These are phyloP conservation scores for Bilobella aurantiaca DNA, from an alignment of 1,140 invertebrate genomes.

Conservation along the genomic window DNA sequence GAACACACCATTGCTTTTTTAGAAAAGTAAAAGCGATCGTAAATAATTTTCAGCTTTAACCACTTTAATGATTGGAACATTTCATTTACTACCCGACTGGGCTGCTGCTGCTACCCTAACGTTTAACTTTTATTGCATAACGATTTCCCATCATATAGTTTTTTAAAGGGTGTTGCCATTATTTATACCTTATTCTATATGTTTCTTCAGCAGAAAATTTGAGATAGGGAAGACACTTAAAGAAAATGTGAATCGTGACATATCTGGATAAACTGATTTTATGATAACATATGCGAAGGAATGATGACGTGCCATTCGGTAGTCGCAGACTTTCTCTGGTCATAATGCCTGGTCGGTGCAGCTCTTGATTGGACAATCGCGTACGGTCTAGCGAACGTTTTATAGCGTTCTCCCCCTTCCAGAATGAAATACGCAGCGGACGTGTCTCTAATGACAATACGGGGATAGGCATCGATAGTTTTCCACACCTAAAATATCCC, in stretches of 20 bases:
- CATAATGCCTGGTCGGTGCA: too few species aligned
- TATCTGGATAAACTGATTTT: background rate
- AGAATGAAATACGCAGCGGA: background rate
- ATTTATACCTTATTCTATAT: background rate
- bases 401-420: background rate
- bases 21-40: too few species aligned
- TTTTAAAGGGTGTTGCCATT: too few species aligned
- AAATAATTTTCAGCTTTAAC: too few species aligned
- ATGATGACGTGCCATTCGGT: background rate
- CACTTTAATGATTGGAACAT: too few species aligned
- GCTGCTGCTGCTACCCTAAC: too few species aligned
- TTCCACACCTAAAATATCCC: too few species aligned
- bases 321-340: too few species aligned
- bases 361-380: background rate
- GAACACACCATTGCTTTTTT: too few species aligned
- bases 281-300: background rate
- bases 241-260: background rate
- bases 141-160: too few species aligned
- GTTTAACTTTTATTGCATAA: background rate
- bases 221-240: background rate
- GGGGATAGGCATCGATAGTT: background rate
- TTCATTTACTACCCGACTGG: too few species aligned
- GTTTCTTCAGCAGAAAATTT: background rate
- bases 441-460: slow-evolving; percentile 5
- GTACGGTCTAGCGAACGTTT: background rate